These are phyloP conservation scores for Polyodon spathula DNA, from an alignment of 2,113 vertebrate species.

Conservation along the genomic window DNA sequence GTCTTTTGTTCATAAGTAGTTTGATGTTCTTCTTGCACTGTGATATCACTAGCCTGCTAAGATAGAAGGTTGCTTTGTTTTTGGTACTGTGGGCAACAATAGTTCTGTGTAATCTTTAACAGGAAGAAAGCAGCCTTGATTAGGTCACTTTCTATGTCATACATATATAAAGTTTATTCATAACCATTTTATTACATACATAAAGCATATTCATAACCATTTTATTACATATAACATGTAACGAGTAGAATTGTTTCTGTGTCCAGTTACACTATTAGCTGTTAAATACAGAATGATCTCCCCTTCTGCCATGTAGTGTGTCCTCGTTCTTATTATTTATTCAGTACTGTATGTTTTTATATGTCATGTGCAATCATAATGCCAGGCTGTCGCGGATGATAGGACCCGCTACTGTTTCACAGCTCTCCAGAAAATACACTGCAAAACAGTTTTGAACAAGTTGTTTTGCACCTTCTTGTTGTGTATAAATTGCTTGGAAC, in stretches of 20 bases:
- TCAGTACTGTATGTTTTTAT: slow-evolving; percentile 52
- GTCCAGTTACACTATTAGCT: slow-evolving; percentile 27
- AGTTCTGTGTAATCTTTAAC: slow-evolving; percentile 37
- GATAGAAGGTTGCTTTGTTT: background rate
- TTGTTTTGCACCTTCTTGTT: slow-evolving; percentile 84
- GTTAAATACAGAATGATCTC: slow-evolving; percentile 44
- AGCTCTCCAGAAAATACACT: slow-evolving; percentile 49
- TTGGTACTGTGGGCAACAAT: slow-evolving; percentile 58
- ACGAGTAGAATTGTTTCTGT: slow-evolving; percentile 19
- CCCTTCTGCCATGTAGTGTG: slow-evolving; percentile 44
- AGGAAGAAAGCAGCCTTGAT: slow-evolving; percentile 25
- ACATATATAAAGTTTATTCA: slow-evolving; percentile 10
- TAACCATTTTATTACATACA: slow-evolving; percentile 15
- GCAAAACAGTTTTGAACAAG: slow-evolving; percentile 71
- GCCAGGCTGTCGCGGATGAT: slow-evolving; percentile 57
- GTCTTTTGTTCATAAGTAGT: too few species aligned
- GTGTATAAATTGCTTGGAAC: slow-evolving; percentile 74
- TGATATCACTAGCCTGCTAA: background rate
- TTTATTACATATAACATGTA: slow-evolving; percentile 12
- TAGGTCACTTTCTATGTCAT: slow-evolving; percentile 15
- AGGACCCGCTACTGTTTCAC: slow-evolving; percentile 40
- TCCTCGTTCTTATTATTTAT: slow-evolving; percentile 31
- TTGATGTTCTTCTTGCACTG: too few species aligned
- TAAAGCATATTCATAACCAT: slow-evolving; percentile 13
- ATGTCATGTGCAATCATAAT: slow-evolving; percentile 60